Evolutionary conservation across 2,797 vertebrate genomes (phyloP), one percentile per base, ranked within the genome.

Genomic region (Sebastes cheni): DNA sequence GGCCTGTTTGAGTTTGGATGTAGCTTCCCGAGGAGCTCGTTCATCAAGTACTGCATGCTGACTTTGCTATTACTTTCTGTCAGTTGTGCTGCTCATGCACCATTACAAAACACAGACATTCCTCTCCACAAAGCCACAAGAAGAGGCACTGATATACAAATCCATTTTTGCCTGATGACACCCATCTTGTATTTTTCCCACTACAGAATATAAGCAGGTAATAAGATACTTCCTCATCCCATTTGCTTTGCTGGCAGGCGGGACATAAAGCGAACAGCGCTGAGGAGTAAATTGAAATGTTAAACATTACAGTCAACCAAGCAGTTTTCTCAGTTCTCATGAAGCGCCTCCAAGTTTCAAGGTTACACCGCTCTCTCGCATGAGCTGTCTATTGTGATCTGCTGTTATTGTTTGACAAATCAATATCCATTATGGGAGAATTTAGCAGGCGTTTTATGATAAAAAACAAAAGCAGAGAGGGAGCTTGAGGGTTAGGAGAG

Each of bases 331-430:
- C 80, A 69, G 56, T 68, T 81, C 71, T 64, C 61, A 67, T 39
- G 30, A 80, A 73, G 74, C 11, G 2, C 61, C 65, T 70, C 75
- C 67, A 78, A 74, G 73, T 81, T 84, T 88, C 72, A 84, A 82
- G 80, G 71, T 67, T 71, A 81, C 46, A 27, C n/a, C 8, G 27
- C 46, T 74, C 46, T 73, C 82, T 77, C 32, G 18, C 73, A 75
- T 36, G 65, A 89, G 86, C 55, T 46, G 55, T 86, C 81, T 80
- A 36, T 80, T 72, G 75, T 74, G 74, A 91, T 89, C 54, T 67
- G 56, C 16, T 64, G 68, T 87, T 92, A 89, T 90, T 91, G 86
- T 91, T 91, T 82, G 68, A 74, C 71, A 72, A 94, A 95, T 91
- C 88, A 82, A 90, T 90, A 88, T 88, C 87, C 62, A 89, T 92